A percentile compares a stretch with the other conserved stretches of the same genome.
Evolutionary conservation across 2,113 vertebrate genomes (phyloP).

Genomic region (Pseudopodoces humilis): DNA sequence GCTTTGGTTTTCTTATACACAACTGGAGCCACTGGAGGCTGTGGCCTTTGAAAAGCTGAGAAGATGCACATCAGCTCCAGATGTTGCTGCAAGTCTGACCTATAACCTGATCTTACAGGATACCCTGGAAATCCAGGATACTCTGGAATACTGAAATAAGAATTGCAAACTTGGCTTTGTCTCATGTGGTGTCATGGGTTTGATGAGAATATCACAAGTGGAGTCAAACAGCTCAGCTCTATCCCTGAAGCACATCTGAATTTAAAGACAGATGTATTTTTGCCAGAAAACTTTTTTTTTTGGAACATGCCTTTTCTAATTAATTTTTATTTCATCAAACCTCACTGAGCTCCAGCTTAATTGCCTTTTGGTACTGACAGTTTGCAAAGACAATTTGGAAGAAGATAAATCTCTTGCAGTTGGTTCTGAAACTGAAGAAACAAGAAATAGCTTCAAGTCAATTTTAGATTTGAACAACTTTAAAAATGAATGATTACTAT

Average conservation of each 20-base stretch:
- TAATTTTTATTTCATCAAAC: conserved; percentile 3
- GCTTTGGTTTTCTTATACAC: background rate
- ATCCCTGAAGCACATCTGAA: background rate
- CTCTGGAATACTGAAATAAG: background rate
- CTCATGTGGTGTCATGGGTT: background rate
- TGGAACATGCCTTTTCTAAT: background rate
- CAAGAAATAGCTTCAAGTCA: background rate
- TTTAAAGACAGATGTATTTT: background rate
- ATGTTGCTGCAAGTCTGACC: background rate
- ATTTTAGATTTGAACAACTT: background rate
- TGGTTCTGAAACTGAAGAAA: background rate
- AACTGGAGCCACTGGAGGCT: background rate
- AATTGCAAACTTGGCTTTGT: background rate
- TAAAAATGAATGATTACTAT: conserved; percentile 1
- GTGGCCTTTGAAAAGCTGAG: background rate
- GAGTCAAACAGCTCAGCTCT: background rate
- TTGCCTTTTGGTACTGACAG: background rate
- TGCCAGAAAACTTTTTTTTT: background rate
- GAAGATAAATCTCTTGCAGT: background rate
- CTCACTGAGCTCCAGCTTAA: background rate
- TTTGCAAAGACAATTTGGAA: background rate
- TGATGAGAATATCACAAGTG: background rate
- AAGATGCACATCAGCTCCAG: background rate
- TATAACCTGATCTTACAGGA: background rate
- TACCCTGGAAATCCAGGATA: background rate